phyloP scores from a whole-genome alignment of 2,113 vertebrate genomes.

The Dasyprocta punctata region DNA sequence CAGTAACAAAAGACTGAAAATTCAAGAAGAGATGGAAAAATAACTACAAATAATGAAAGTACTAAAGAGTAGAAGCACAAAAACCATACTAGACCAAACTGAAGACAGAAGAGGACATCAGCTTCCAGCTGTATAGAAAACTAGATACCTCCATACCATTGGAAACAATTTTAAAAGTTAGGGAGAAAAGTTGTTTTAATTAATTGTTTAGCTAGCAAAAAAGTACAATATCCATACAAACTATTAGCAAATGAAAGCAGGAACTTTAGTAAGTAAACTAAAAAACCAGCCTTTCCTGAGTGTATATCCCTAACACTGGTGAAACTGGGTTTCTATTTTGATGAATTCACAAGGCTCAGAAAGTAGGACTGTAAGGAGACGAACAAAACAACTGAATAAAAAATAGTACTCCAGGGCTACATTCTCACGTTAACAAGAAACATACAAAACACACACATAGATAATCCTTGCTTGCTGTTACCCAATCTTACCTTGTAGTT shows the following conservation, averaged over 20 bases:
- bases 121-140: background rate
- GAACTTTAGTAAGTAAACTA: background rate
- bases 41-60: background rate
- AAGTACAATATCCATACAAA: background rate
- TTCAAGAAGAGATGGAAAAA: background rate
- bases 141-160: background rate
- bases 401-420: background rate
- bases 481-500: background rate
- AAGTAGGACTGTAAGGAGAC: background rate
- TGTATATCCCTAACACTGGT: background rate
- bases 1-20: background rate
- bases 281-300: background rate
- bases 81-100: background rate
- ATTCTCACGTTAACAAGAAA: background rate
- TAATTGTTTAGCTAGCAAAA: background rate
- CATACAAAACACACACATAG: background rate
- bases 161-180: background rate
- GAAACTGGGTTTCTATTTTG: background rate
- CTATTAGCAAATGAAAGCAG: background rate
- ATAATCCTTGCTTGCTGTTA: background rate
- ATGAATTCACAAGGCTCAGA: background rate
- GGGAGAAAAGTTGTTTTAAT: background rate
- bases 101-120: background rate
- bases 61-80: background rate
- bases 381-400: background rate